These are phyloP conservation scores for Belonocnema kinseyi DNA, from an alignment of 1,140 invertebrate genomes.

Conservation along the genomic window DNA sequence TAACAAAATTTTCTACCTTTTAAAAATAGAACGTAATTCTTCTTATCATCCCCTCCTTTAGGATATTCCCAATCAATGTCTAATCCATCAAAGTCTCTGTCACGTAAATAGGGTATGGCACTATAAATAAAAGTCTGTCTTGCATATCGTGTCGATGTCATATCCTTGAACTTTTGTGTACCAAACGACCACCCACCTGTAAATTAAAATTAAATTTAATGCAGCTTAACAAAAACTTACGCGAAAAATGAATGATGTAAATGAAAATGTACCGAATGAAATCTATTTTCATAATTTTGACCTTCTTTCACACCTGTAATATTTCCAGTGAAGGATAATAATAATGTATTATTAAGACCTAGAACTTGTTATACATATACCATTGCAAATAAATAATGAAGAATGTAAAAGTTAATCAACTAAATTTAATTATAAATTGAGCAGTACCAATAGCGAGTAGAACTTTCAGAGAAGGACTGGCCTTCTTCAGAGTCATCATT, in stretches of 20 bases:
- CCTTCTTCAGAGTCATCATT: constrained; percentile 89
- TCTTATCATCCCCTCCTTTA: constrained; percentile 94
- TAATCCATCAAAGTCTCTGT: constrained; percentile 91
- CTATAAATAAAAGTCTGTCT: constrained; percentile 96
- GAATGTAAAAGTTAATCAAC: neutral
- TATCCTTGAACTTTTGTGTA: constrained; percentile 96
- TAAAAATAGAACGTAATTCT: constrained; percentile 91
- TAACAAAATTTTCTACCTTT: constrained; percentile 81
- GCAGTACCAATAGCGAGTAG: constrained; percentile 89
- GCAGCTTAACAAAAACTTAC: constrained; percentile 28
- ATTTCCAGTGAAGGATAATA: too few species aligned
- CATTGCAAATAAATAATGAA: neutral
- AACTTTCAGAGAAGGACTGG: constrained; percentile 92
- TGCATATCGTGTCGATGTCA: constrained; percentile 90
- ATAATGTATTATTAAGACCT: too few species aligned
- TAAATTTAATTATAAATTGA: neutral
- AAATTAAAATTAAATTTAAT: constrained; percentile 42
- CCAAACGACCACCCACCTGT: constrained; percentile 96
- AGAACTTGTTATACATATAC: too few species aligned
- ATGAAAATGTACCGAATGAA: neutral
- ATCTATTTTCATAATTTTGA: too few species aligned
- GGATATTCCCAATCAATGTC: constrained; percentile 99
- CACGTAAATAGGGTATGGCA: constrained; percentile 91
- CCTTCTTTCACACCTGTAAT: too few species aligned
- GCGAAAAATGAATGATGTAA: neutral